Percentiles rank a stretch among this genome's conserved stretches.
phyloP scores from a whole-genome alignment of 2,797 vertebrate species.

The Loriculus beryllinus region DNA sequence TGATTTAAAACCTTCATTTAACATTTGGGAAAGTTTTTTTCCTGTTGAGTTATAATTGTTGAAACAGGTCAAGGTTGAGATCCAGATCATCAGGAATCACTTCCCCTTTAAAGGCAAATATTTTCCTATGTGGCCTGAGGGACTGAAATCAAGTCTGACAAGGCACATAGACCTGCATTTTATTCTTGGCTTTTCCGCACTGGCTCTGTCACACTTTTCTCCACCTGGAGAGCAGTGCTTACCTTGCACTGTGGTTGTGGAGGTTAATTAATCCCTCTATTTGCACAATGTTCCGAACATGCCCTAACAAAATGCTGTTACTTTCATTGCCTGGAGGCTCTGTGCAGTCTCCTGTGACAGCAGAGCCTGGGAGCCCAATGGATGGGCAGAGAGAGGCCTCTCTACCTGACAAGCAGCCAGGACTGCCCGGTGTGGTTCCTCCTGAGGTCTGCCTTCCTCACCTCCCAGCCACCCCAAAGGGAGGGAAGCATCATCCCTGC shows the following conservation, averaged over 20 bases:
- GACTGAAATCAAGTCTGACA: slow-evolving; percentile 2
- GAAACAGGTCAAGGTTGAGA: slow-evolving; percentile 37
- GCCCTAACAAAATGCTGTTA: background rate
- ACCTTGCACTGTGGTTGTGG: slow-evolving; percentile 20
- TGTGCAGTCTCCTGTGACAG: background rate
- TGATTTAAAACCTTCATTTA: slow-evolving; percentile 12
- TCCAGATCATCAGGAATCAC: background rate
- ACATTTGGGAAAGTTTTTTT: background rate
- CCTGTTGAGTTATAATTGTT: background rate
- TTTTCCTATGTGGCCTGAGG: background rate
- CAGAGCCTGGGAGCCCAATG: background rate
- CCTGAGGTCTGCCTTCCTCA: background rate
- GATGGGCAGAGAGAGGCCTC: background rate
- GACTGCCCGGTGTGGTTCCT: fast-evolving
- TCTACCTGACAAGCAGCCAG: background rate
- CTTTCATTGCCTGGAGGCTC: background rate
- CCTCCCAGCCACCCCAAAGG: background rate
- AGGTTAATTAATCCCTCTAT: slow-evolving; percentile 51
- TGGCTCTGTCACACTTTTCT: background rate
- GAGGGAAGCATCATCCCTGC: background rate
- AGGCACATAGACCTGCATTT: background rate
- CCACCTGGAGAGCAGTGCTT: background rate
- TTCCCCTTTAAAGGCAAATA: background rate
- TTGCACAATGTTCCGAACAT: background rate
- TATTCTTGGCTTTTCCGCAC: background rate